These are phyloP conservation scores for Ornithoptera alexandrae DNA, from an alignment of 2,888 invertebrate species.

Conservation along the genomic window DNA sequence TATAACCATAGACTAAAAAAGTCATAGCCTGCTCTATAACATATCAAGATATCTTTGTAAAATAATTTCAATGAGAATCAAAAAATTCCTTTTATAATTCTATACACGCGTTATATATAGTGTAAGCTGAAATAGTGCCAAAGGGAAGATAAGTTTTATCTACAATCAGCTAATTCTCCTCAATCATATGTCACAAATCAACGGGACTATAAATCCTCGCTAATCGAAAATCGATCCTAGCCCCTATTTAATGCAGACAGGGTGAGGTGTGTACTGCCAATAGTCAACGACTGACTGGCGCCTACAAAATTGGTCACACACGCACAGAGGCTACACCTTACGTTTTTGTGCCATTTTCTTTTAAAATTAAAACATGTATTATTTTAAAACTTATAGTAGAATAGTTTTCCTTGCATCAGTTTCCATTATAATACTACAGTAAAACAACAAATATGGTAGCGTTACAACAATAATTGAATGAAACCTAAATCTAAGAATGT, in stretches of 20 bases:
- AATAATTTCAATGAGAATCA: too few species aligned
- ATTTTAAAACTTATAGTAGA: neutral
- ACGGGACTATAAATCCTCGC: slow-evolving; percentile 21
- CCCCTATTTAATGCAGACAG: slow-evolving; percentile 19
- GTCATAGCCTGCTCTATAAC: too few species aligned
- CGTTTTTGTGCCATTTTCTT: neutral
- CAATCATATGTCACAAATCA: slow-evolving; percentile 20
- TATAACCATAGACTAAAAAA: too few species aligned
- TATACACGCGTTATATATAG: neutral
- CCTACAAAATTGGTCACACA: slow-evolving; percentile 14
- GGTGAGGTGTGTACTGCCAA: slow-evolving; percentile 26
- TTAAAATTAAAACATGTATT: neutral
- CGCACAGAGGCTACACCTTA: neutral
- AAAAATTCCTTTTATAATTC: neutral
- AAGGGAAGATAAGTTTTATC: slow-evolving; percentile 1
- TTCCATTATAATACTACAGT: too few species aligned
- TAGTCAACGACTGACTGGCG: slow-evolving; percentile 22
- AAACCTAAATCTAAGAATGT: neutral
- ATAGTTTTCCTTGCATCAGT: neutral
- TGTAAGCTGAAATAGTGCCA: neutral
- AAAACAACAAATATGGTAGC: too few species aligned
- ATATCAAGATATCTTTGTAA: too few species aligned
- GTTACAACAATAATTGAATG: too few species aligned
- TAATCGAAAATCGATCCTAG: slow-evolving; percentile 28
- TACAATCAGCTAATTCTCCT: slow-evolving; percentile 6